Evolutionary conservation across 2,797 vertebrate species (phyloP).

Genomic region (Acridotheres tristis): DNA sequence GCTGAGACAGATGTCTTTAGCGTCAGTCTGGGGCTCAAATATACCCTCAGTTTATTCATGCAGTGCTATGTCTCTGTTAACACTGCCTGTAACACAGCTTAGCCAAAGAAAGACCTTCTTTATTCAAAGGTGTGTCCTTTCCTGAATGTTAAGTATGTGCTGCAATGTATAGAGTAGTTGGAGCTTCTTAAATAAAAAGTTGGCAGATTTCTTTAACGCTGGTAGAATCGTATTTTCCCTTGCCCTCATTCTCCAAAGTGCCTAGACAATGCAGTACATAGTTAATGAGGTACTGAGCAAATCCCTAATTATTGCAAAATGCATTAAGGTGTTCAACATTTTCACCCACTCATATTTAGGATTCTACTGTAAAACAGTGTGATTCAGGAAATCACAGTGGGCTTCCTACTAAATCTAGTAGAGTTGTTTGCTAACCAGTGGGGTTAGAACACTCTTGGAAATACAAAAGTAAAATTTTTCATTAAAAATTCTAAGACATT

Average conservation of each 20-base stretch:
- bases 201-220: background rate
- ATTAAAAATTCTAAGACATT: background rate
- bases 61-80: background rate
- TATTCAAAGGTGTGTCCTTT: background rate
- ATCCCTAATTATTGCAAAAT: background rate
- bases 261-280: background rate
- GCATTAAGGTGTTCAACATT: background rate
- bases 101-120: background rate
- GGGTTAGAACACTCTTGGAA: background rate
- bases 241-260: background rate
- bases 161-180: background rate
- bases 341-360: background rate
- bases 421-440: background rate
- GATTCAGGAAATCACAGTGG: background rate
- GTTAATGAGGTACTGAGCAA: background rate
- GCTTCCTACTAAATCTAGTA: background rate
- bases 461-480: background rate
- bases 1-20: background rate
- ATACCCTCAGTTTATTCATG: background rate
- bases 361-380: background rate
- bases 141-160: background rate
- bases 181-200: background rate
- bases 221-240: background rate
- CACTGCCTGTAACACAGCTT: background rate
- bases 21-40: background rate